A percentile compares a stretch with the other conserved stretches of the same genome.
Evolutionary conservation across 2,888 invertebrate species (phyloP).

Genomic region (Cinara cedri): DNA sequence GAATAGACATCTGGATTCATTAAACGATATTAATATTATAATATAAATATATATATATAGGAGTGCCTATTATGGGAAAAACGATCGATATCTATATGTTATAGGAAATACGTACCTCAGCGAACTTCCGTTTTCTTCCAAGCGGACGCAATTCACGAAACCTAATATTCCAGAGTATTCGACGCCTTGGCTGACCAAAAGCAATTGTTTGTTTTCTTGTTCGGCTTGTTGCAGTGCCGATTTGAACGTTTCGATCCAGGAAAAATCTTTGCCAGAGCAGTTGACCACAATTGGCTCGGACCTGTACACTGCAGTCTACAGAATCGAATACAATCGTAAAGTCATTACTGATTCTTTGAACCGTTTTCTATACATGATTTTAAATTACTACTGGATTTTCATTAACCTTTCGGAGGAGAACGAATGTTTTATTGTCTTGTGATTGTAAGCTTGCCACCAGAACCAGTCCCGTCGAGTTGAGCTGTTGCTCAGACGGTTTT

Average conservation of each 20-base stretch:
- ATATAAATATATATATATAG: not conserved
- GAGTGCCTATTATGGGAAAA: not conserved
- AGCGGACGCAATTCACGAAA: constrained; percentile 85
- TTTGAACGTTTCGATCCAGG: constrained; percentile 83
- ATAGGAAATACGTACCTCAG: constrained; percentile 67
- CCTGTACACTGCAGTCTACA: constrained; percentile 59
- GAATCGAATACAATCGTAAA: not conserved
- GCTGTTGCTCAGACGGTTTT: constrained; percentile 60
- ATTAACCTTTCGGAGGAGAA: constrained; percentile 70
- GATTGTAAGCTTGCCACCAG: constrained; percentile 71
- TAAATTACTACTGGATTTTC: too few relatives aligned
- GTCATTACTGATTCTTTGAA: too few relatives aligned
- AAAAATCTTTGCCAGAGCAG: constrained; percentile 73
- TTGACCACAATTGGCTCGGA: constrained; percentile 67
- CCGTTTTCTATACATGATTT: too few relatives aligned
- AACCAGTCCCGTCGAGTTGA: constrained; percentile 65
- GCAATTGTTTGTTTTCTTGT: constrained; percentile 69
- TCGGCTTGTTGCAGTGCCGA: constrained; percentile 73
- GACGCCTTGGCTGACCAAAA: constrained; percentile 74
- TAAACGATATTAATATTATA: too few relatives aligned
- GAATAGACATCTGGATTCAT: constrained; percentile 36
- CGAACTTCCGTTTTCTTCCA: constrained; percentile 81
- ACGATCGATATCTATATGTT: not conserved
- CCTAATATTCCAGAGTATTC: constrained; percentile 81
- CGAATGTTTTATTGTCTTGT: constrained; percentile 66